Evolutionary conservation across 2,888 invertebrate species (phyloP), one percentile per base, ranked within the genome.

Genomic region (Lepidocyrtinus sp.): DNA sequence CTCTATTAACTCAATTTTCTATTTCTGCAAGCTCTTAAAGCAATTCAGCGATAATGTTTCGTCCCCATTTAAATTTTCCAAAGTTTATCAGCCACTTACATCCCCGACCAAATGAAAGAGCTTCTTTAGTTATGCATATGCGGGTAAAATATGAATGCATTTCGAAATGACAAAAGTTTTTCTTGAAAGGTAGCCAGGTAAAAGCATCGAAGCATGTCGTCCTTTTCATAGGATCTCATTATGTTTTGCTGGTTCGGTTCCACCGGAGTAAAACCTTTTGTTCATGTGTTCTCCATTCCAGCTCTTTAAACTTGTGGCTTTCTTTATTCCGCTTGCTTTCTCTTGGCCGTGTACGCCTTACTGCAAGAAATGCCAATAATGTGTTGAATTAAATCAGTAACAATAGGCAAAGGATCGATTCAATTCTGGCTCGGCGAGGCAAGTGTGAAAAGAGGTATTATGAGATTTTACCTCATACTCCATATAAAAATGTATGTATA

Each of bases 341-440:
- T n/a, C 50, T 12, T 50, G 15, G n/a, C n/a, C 50, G 2, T 50
- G 1, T 50, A 50, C 12, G 50, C 50, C 17, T 12, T 50, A 17
- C 15, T 50, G 50, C 50, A 2, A 50, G 17, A 50, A 50, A 50
- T 68, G 68, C 36, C 36, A 70, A 9, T 36, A 45, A 61, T 27
- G 46, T 62, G 59, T 75, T 63, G 69, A 75, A 75, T 75, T 75
- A 69, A 69, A 75, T 69, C 75, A 26, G 71, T 70, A 21, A 71
- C 24, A 70, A 59, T 71, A 62, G 24, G 61, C 45, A 70, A 59
- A 26, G 70, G 19, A 70, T 70, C 70, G 70, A 70, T 70, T 70
- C 21, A n/a, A 46, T 67, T 59, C 59, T 9, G 12, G 12, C 7
- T 9, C 22, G 17, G n/a, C 12, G 25, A 17, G 19, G 25, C 46